Evolutionary conservation across 2,113 vertebrate genomes (phyloP), one percentile per base, ranked within the genome.

Genomic region (Polypterus senegalus): DNA sequence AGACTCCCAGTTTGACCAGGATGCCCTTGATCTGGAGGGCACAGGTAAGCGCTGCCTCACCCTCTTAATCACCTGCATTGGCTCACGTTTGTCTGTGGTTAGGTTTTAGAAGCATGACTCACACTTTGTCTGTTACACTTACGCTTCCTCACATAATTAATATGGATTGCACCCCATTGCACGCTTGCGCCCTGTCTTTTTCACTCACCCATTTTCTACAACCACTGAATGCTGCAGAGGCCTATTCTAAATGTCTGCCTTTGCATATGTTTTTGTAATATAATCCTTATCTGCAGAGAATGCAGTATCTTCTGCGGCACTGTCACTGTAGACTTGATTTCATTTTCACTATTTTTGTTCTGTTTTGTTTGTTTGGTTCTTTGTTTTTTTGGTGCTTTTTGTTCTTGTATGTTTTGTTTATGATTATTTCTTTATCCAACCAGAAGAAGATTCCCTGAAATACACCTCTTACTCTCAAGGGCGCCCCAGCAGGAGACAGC

Each of bases 401-500:
- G 46, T 63, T 46, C 62, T 43, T 54, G 9, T 65, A 9, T 64
- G 51, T 63, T 70, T 49, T 59, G 5, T 60, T n/a, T 60, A 46
- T 54, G 57, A 54, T 49, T 57, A 11, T 65, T 72, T 65, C 63
- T 63, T 48, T 66, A 67, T 53, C 10, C 59, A 62, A 72, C 65
- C 79, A 82, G 84, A 76, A 67, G 79, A 83, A 68, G 76, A 62
- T 10, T 56, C 59, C 56, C 59, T 68, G 66, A 61, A 55, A 53
- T 73, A 62, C 9, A n/a, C 59, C 43, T 65, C 65, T 58, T 63
- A 65, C 53, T 58, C 62, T 60, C 72, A 83, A 68, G 78, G 80
- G 63, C 82, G 83, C 43, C 82, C 83, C 7, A 76, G 79, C 54
- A 77, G 83, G 74, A 83, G 80, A 79, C 77, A 83, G 75, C 84